These are phyloP conservation scores for Nasonia vitripennis DNA, from an alignment of 1,140 invertebrate species.

Conservation along the genomic window DNA sequence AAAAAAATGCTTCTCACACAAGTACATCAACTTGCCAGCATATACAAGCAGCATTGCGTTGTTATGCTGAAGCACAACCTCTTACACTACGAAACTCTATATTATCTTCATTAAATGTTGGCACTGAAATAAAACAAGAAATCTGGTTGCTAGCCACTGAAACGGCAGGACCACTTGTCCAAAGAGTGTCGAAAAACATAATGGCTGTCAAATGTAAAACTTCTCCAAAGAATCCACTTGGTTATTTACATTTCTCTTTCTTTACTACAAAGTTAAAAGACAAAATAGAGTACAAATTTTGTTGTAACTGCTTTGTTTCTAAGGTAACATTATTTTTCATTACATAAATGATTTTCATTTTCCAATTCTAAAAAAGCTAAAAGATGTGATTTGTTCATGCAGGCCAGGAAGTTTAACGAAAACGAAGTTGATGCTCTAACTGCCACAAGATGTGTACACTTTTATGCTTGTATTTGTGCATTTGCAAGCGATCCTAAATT, in stretches of 20 bases:
- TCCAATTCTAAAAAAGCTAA: not conserved
- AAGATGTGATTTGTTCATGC: constrained; percentile 26
- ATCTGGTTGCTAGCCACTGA: constrained; percentile 81
- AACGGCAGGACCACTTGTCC: constrained; percentile 82
- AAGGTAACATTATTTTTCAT: constrained; percentile 70
- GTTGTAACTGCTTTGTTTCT: constrained; percentile 80
- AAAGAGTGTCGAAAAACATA: constrained; percentile 85
- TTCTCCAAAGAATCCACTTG: constrained; percentile 82
- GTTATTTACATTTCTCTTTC: constrained; percentile 85
- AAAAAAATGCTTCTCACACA: constrained; percentile 65
- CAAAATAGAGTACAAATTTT: constrained; percentile 78
- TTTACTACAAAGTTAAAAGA: constrained; percentile 77
- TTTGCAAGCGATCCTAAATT: constrained; percentile 85
- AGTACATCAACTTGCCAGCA: constrained; percentile 78
- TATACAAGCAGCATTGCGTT: constrained; percentile 82
- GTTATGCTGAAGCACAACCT: constrained; percentile 79
- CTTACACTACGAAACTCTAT: constrained; percentile 81
- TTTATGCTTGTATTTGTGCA: constrained; percentile 86
- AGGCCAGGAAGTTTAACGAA: constrained; percentile 57
- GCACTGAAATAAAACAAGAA: constrained; percentile 81
- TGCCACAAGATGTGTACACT: constrained; percentile 76
- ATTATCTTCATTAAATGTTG: constrained; percentile 80
- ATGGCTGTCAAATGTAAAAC: constrained; percentile 87
- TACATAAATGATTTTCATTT: constrained; percentile 19
- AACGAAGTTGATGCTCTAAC: constrained; percentile 60